Percentiles rank a stretch among this genome's conserved stretches.
phyloP scores from a whole-genome alignment of 2,113 vertebrate species.

The Thamnaconus septentrionalis region DNA sequence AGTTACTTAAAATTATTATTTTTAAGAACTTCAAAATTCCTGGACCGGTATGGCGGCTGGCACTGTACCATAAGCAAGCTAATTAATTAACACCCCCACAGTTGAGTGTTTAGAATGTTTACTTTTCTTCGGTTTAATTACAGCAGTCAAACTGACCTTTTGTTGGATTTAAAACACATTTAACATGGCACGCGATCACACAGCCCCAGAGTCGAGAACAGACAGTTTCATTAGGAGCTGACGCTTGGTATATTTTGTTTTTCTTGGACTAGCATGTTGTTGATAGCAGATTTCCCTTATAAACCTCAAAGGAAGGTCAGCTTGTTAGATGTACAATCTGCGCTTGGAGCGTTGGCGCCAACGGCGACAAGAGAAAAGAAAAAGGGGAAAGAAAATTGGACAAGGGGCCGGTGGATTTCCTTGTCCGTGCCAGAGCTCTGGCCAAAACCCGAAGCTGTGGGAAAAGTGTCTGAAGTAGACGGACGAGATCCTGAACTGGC shows the following conservation, averaged over 20 bases:
- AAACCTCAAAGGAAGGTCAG: neutral
- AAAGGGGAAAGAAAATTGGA: slow-evolving; percentile 20
- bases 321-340: neutral
- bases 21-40: no score
- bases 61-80: no score
- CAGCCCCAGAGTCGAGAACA: neutral
- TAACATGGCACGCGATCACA: neutral
- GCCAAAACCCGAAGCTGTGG: slow-evolving; percentile 43
- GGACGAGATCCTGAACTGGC: slow-evolving; percentile 63
- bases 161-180: neutral
- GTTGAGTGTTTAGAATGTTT: no score
- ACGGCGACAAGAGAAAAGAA: neutral
- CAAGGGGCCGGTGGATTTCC: slow-evolving; percentile 15
- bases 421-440: slow-evolving; percentile 18
- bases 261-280: neutral
- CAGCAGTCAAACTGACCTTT: no score
- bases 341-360: neutral
- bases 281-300: neutral
- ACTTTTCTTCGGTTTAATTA: no score
- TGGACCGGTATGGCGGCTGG: no score
- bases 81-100: no score
- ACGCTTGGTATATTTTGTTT: no score
- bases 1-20: no score
- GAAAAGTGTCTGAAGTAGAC: slow-evolving; percentile 53
- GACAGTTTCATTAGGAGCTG: neutral